Conservation (phyloP, 2,888 invertebrate genomes). For the Stegana nigrithorax region DNA sequence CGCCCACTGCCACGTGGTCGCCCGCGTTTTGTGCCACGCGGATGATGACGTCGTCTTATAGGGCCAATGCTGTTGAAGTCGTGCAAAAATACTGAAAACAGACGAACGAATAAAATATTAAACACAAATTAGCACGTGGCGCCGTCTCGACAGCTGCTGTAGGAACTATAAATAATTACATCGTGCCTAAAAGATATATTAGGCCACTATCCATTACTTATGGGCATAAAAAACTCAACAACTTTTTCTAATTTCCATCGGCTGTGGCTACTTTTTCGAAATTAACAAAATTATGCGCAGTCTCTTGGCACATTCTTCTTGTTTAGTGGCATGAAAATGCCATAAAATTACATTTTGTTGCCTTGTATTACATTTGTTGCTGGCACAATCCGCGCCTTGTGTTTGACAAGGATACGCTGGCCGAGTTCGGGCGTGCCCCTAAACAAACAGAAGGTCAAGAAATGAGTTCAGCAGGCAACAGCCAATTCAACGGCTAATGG, state of each 20-base stretch:
- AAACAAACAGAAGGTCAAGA: not conserved
- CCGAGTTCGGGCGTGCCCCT: not conserved
- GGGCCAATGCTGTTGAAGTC: constrained; percentile 63
- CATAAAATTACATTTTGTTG: constrained; percentile 24
- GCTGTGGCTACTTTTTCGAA: no score
- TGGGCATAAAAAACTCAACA: constrained; percentile 24
- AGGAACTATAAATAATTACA: constrained; percentile 15
- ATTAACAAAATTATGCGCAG: not conserved
- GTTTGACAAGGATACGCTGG: constrained; percentile 32
- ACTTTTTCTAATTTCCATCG: constrained; percentile 18
- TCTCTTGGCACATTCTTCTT: constrained; percentile 35
- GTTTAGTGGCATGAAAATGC: constrained; percentile 25
- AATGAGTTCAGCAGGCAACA: not conserved
- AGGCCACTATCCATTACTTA: not conserved
- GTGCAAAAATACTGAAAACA: constrained; percentile 62
- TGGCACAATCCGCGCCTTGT: constrained; percentile 25
- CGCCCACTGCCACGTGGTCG: constrained; percentile 81
- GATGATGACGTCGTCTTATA: constrained; percentile 66
- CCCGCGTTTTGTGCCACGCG: constrained; percentile 77
- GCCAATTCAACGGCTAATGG: no score
- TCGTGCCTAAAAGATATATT: constrained; percentile 31
- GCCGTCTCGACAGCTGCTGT: constrained; percentile 36
- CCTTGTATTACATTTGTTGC: constrained; percentile 20
- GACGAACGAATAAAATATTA: constrained; percentile 7
- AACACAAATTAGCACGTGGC: constrained; percentile 39